Base-by-base conservation (phyloP, 2,113 vertebrate genomes). In the Tragelaphus buxtoni region DNA sequence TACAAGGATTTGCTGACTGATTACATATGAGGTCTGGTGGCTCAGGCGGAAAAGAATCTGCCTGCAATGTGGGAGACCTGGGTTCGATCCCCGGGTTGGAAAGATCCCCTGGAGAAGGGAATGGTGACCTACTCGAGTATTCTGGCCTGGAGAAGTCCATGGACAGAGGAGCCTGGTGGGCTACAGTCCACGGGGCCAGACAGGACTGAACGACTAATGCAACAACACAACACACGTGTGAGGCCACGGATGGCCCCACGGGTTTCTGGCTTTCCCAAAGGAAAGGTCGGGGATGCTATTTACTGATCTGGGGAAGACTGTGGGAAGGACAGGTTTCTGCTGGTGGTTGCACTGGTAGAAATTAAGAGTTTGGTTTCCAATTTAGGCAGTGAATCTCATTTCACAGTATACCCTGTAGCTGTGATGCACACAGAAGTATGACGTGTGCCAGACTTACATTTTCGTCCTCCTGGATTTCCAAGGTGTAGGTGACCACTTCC, bases 381-480 rank as follows among this genome's bases (percentile, higher is more conserved):
- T 32, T 49, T 11, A n/a, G 5, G 58, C 51, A n/a, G 84, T 14
- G n/a, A 53, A 42, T 49, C 26, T 17, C 16, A 26, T 35, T 51
- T 39, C 30, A 12, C 0, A 9, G 32, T 9, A 32, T 8, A 35
- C 14, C 58, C 76, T 39, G 7, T 1, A 9, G 39, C 28, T 39
- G 74, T 1, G 28, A 51, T 9, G 80, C 45, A 85, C 0, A 1
- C 24, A 39, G 35, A 47, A 20, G 42, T 12, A 4, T 2, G 47
- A 20, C 22, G 47, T 0, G 7, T 0, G 14, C 0, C 4, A 49
- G 26, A 97, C 99, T 98, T 97, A 99, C 99, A 91, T 99, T 99
- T 97, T 99, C 99, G 30, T 99, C 99, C 86, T 99, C 99, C 98
- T 99, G 99, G 98, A 99, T 99, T 98, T 99, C 99, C 92, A 99